Evolutionary conservation across 2,113 vertebrate species (phyloP).

Genomic region (Leptocoma aspasia): DNA sequence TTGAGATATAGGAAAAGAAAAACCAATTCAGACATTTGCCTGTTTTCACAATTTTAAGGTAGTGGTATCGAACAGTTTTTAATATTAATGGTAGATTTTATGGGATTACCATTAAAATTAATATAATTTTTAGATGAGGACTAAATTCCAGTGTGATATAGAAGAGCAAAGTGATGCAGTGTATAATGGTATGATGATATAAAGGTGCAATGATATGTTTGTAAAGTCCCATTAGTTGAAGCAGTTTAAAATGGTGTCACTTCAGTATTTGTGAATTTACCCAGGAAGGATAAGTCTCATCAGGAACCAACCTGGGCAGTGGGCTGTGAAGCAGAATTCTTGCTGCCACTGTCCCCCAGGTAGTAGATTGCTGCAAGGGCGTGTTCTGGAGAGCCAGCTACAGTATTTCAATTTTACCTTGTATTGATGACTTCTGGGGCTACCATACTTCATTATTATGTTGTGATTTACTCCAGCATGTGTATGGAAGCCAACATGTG

Average conservation of each 20-base stretch:
- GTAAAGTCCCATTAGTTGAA: background rate
- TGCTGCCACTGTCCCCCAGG: background rate
- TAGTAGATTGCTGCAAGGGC: accelerated
- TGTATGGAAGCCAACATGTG: background rate
- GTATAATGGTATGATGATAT: background rate
- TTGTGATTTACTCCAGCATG: background rate
- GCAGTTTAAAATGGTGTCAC: background rate
- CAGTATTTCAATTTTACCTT: background rate
- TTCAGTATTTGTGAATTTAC: background rate
- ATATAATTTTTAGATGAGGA: background rate
- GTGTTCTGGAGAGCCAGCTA: background rate
- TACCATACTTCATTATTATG: background rate
- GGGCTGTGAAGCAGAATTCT: background rate
- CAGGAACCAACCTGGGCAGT: background rate
- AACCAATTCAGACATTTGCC: background rate
- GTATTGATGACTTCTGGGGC: background rate
- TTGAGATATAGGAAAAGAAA: background rate
- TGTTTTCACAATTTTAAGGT: background rate
- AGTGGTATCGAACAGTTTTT: background rate
- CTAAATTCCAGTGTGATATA: background rate
- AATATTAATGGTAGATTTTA: background rate
- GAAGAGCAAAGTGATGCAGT: background rate
- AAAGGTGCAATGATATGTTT: background rate
- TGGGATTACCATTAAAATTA: background rate
- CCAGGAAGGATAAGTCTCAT: background rate